Evolutionary conservation across 2,797 vertebrate genomes (phyloP), one percentile per base, ranked within the genome.

Genomic region (Miichthys miiuy): DNA sequence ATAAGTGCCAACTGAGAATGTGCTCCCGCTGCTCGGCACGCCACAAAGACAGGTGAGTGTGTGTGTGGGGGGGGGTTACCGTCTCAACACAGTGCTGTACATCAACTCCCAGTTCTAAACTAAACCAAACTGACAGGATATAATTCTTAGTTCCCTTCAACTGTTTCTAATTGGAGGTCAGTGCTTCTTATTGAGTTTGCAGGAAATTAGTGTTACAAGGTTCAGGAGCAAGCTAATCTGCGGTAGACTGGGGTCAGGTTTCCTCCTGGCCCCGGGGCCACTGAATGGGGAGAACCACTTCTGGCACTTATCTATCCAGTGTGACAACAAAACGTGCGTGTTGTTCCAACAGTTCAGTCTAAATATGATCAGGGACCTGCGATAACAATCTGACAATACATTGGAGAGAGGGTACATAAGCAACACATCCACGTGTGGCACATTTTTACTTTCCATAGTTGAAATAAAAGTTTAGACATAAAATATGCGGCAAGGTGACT

Each of bases 81-180:
- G 10, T 76, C 57, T 73, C 50, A 62, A 21, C 44, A 38, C 41
- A 58, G 38, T 94, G 93, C 93, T 94, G 94, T 96, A 94, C 94
- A 95, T 95, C 95, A 93, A 44, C 94, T 95, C 94, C 95, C 92
- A 95, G 93, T 93, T 96, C 91, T 93, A 92, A 96, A 96, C 96
- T 96, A 96, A 96, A 75, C 90, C 92, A 93, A 93, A 96, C 94
- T 95, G 94, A 96, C 94, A 95, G 94, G 93, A 94, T 94, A 90
- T 96, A 96, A 95, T 96, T 96, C 94, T 95, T 93, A 94, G 92
- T 95, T 96, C 93, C 93, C 94, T 96, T 95, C 94, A 95, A 96
- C 94, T 92, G 91, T 93, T 95, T 96, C 92, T 96, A 96, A 97
- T 96, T 96, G 94, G 94, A 94, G 94, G 94, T 96, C 95, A 96